These are phyloP conservation scores for Otis tarda DNA, from an alignment of 2,113 vertebrate genomes.

Conservation along the genomic window DNA sequence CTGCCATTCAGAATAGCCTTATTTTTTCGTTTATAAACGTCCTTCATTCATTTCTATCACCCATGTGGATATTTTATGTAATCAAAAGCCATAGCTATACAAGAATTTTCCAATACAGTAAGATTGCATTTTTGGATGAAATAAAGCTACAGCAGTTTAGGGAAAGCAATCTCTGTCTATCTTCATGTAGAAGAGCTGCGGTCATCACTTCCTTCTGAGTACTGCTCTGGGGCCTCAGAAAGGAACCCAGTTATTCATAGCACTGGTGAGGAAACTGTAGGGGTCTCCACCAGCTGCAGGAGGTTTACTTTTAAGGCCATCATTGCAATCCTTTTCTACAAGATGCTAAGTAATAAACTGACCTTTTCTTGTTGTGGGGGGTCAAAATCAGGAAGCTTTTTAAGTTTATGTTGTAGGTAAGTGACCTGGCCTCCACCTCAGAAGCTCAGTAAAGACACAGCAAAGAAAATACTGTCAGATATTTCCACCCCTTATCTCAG, in stretches of 20 bases:
- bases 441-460: background rate
- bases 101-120: background rate
- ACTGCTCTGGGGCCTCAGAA: background rate
- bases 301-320: rapidly evolving
- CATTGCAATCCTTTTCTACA: background rate
- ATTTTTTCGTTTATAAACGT: background rate
- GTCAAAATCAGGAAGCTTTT: background rate
- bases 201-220: background rate
- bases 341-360: background rate
- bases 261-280: background rate
- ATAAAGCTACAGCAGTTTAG: background rate
- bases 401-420: background rate
- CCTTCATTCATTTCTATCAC: background rate
- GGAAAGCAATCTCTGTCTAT: background rate
- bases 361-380: background rate
- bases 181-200: background rate
- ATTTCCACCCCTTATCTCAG: background rate
- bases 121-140: background rate
- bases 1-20: background rate
- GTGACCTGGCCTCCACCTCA: background rate
- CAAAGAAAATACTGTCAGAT: background rate
- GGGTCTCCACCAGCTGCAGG: background rate
- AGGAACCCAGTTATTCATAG: background rate
- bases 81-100: background rate
- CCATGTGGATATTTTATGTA: background rate